Evolutionary conservation across 2,113 vertebrate genomes (phyloP).

Genomic region (Strigops habroptila): DNA sequence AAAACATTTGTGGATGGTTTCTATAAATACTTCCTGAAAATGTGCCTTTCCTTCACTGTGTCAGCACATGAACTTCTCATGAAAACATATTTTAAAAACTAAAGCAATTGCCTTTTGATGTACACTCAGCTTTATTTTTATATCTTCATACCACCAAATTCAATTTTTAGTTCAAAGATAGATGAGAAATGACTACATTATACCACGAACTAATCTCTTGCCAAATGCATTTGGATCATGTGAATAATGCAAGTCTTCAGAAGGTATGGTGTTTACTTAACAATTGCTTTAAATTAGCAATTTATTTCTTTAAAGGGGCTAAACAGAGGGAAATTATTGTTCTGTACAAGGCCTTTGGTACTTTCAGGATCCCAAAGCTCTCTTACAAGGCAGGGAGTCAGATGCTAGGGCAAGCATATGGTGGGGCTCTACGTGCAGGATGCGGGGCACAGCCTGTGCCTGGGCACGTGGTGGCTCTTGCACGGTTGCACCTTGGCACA

Average conservation of each 20-base stretch:
- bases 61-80: not conserved
- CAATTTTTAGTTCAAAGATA: not conserved
- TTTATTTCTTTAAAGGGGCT: not conserved
- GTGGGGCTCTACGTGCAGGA: accelerated
- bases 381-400: not conserved
- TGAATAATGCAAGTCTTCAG: not conserved
- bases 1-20: not conserved
- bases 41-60: not conserved
- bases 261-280: not conserved
- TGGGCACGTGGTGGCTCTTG: accelerated
- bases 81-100: not conserved
- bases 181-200: not conserved
- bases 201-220: not conserved
- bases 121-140: not conserved
- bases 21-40: not conserved
- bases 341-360: not conserved
- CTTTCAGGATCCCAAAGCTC: not conserved
- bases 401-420: not conserved
- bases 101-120: not conserved
- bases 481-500: accelerated
- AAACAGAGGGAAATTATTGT: not conserved
- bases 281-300: not conserved
- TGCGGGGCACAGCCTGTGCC: not conserved
- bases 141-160: not conserved
- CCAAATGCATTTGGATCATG: not conserved